Evolutionary conservation across 2,113 vertebrate genomes (phyloP), one percentile per base, ranked within the genome.

Genomic region (Ondatra zibethicus): DNA sequence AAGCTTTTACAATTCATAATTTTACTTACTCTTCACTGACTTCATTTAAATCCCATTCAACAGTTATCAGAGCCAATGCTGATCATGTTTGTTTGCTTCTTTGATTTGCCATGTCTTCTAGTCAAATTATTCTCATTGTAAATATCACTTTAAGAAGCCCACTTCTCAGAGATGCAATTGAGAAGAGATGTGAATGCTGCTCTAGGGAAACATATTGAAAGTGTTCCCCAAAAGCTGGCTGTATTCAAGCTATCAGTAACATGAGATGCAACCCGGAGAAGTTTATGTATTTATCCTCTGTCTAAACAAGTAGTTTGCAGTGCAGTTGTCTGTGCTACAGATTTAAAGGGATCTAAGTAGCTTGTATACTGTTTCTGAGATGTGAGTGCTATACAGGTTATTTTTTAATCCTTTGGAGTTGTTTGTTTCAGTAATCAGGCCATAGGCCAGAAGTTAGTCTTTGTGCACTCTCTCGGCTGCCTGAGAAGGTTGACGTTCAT

Each of bases 211-310:
- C 36, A 96, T 70, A 25, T 95, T 80, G 90, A 92, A 76, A 33
- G 55, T 89, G 97, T 98, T 96, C 95, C 94, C 21, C 95, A 97
- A 97, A 96, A 95, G 72, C 31, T 98, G 75, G 80, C 58, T 10
- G 58, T 72, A 95, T 88, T 97, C 88, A 97, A 58, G 66, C 70
- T 92, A 16, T 92, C 91, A 96, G 84, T 50, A 75, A 92, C 63
- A 96, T 84, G 88, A 96, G 95, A 92, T 72, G 50, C 95, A 47
- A 94, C 72, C 81, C 94, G 52, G 25, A 96, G 39, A 68, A 86
- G 36, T 80, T 94, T 47, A n/a, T 80, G 42, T 88, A 29, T 8
- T 91, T 89, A 55, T 50, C 45, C 77, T 94, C 93, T 97, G 97
- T 63, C 88, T 92, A 75, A 97, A 91, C 82, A 91, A 98, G 86